Evolutionary conservation across 2,113 vertebrate genomes (phyloP).

Genomic region (Progne subis): DNA sequence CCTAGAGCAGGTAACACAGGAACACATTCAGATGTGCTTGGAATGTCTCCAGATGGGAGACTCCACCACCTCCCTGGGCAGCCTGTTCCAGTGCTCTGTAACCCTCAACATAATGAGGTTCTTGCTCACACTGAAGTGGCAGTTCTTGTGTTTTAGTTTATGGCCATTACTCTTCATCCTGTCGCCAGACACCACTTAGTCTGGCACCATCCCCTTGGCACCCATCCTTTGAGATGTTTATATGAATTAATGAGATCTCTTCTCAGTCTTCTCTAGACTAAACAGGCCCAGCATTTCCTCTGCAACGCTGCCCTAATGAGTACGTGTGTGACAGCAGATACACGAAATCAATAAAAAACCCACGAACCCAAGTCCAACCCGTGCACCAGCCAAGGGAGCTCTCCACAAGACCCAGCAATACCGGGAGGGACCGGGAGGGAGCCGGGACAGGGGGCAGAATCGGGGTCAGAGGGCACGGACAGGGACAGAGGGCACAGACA

Average conservation of each 20-base stretch:
- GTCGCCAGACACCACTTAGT: neutral
- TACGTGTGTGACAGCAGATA: fast-evolving
- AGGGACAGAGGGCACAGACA: neutral
- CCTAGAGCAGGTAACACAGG: neutral
- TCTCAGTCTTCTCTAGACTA: neutral
- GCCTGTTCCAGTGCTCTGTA: neutral
- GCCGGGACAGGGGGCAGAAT: neutral
- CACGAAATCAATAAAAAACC: fast-evolving
- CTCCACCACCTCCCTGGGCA: neutral
- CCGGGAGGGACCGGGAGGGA: neutral
- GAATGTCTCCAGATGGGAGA: neutral
- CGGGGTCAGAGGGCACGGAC: neutral
- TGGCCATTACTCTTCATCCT: neutral
- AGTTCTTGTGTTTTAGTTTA: neutral
- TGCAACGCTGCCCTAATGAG: fast-evolving
- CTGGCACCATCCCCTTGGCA: neutral
- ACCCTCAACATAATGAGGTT: neutral
- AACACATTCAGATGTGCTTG: too few species aligned
- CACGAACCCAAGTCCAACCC: too few species aligned
- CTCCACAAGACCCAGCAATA: neutral
- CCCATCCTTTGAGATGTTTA: neutral
- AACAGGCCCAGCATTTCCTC: neutral
- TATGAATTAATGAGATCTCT: neutral
- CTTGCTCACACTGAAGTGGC: neutral
- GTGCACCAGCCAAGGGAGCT: too few species aligned